Percentiles rank a stretch among this genome's conserved stretches.
Conservation (phyloP, 2,113 vertebrate genomes). For the Oostethus manadensis region DNA sequence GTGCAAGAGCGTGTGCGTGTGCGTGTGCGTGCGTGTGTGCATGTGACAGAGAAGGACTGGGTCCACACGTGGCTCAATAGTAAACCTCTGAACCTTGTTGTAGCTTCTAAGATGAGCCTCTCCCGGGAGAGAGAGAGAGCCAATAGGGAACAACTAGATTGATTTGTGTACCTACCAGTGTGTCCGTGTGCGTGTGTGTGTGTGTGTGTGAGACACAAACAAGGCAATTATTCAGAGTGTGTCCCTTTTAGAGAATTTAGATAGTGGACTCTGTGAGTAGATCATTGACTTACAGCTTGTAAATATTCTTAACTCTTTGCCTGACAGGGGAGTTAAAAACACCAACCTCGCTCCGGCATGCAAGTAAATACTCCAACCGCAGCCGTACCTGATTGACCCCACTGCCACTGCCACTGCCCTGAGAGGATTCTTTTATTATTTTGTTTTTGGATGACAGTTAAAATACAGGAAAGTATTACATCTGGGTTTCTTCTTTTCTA, state of each 20-base stretch:
- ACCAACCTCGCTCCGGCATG: no score
- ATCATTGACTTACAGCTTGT: slow-evolving; percentile 5
- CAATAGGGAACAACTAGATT: slow-evolving; percentile 25
- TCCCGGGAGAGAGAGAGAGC: slow-evolving; percentile 21
- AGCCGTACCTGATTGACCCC: no score
- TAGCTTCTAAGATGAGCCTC: slow-evolving; percentile 28
- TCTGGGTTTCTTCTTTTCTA: no score
- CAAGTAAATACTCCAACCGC: no score
- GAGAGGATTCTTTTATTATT: no score
- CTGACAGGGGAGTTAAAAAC: no score
- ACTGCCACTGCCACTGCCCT: no score
- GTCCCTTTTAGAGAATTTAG: slow-evolving; percentile 5
- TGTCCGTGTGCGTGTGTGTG: slow-evolving; percentile 11
- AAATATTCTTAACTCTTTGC: neutral
- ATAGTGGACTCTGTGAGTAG: neutral
- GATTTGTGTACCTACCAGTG: slow-evolving; percentile 17
- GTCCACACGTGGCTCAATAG: slow-evolving; percentile 32
- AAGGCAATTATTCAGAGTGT: slow-evolving; percentile 6
- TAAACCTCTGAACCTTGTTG: slow-evolving; percentile 41
- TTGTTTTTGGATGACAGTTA: no score
- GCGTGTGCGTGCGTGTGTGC: slow-evolving; percentile 2
- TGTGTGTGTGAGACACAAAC: slow-evolving; percentile 4
- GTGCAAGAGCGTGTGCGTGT: no score
- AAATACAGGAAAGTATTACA: no score
- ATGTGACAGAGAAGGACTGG: neutral